Percentiles rank a stretch among this genome's conserved stretches.
Evolutionary conservation across 2,113 vertebrate genomes (phyloP).

Genomic region (Vimba vimba): DNA sequence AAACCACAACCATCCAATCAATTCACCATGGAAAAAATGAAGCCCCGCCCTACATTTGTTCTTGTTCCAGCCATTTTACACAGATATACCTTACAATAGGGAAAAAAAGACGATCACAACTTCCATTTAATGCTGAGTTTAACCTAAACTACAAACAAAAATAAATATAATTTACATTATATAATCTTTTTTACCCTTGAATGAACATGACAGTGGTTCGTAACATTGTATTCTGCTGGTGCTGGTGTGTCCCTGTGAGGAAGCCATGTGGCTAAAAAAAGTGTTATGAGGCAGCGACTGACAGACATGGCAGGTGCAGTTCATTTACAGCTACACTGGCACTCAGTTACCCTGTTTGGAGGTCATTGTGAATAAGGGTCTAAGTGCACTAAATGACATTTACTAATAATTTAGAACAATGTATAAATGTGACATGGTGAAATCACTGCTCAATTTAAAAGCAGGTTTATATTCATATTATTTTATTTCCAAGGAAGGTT

Average conservation of each 20-base stretch:
- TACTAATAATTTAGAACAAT: neutral
- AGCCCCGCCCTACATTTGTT: no score
- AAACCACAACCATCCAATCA: no score
- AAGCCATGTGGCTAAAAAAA: conserved; percentile 66
- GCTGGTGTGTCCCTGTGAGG: conserved; percentile 51
- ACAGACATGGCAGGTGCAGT: conserved; percentile 74
- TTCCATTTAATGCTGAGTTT: no score
- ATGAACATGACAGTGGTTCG: neutral
- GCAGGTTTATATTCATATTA: neutral
- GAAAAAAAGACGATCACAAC: no score
- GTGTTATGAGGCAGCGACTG: conserved; percentile 32
- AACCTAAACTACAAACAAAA: neutral
- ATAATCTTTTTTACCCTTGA: neutral
- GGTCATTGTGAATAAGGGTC: conserved; percentile 33
- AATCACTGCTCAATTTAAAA: neutral
- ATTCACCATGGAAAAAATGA: no score
- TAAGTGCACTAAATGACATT: conserved; percentile 13
- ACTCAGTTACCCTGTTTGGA: conserved; percentile 9
- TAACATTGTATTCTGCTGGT: neutral
- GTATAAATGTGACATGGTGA: neutral
- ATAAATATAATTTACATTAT: neutral
- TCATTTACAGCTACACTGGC: conserved; percentile 57
- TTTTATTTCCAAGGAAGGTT: neutral
- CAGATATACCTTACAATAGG: no score
- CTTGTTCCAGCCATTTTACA: no score